Evolutionary conservation across 2,113 vertebrate species (phyloP), one percentile per base, ranked within the genome.

Genomic region (Tragulus kanchil): DNA sequence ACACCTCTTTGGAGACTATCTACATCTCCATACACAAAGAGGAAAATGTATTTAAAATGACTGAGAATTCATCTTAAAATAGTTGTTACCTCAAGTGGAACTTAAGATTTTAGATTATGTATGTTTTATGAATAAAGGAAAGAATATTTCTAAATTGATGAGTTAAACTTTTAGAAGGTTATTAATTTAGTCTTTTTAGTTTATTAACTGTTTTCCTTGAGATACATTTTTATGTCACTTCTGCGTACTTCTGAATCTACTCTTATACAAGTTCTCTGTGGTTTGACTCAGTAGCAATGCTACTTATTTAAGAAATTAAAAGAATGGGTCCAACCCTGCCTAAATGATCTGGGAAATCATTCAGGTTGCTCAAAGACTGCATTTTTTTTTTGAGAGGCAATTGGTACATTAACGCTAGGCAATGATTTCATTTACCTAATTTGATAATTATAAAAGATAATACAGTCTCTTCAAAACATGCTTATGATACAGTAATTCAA

Each of bases 381-480:
- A 26, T 86, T 95, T 86, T 58, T 86, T 95, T 86, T 58, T 83
- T 54, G 71, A 95, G 59, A 16, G 42, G 83, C n/a, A 92, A 85
- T 65, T 97, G 82, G 50, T n/a, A 85, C 15, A 89, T 75, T 84
- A 92, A 59, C 59, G 82, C 58, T 45, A 54, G 28, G 42, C 8
- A 77, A 65, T 67, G 31, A 3, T 81, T 91, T 93, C 28, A 64
- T 58, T 95, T 75, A 79, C 16, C 85, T 95, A 77, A 86, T 59
- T 93, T 92, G 52, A 77, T 95, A 75, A 77, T 85, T 93, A 77
- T n/a, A 89, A 94, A 90, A 67, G 48, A 28, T 62, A 28, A 64
- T 81, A 58, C 2, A 25, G 52, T 6, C 93, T 26, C 54, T 59
- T 90, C 10, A 26, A 90, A 96, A 90, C 17, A 26, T 14, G 8